Evolutionary conservation across 2,113 vertebrate genomes (phyloP).

Genomic region (Apeltes quadracus): DNA sequence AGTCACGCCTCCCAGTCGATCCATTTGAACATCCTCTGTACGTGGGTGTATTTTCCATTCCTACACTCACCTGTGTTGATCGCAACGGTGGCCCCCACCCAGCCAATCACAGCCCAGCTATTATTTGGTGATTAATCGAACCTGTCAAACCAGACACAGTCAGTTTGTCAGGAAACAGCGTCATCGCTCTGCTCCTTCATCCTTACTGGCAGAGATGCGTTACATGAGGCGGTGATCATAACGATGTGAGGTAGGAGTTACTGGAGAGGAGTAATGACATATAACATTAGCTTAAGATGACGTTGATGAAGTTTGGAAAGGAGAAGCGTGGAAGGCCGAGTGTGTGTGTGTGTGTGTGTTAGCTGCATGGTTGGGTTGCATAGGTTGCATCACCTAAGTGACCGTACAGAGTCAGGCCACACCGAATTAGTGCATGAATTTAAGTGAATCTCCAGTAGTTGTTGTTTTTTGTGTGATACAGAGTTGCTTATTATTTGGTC

Average conservation of each 20-base stretch:
- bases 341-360: background rate
- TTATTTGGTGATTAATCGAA: constrained; percentile 23
- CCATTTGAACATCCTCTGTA: background rate
- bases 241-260: constrained; percentile 27
- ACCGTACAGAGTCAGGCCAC: constrained; percentile 5
- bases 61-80: background rate
- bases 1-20: background rate
- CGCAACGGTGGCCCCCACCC: background rate
- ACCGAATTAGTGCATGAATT: constrained; percentile 11
- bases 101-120: constrained; percentile 1
- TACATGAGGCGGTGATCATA: constrained; percentile 21
- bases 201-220: constrained; percentile 11
- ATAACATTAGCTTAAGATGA: constrained; percentile 20
- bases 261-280: constrained; percentile 36
- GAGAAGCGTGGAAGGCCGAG: background rate
- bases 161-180: constrained; percentile 9
- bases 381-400: constrained; percentile 25
- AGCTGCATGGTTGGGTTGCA: constrained; percentile 49
- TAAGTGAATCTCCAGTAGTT: constrained; percentile 5
- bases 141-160: constrained; percentile 12
- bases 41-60: background rate
- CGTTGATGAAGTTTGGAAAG: constrained; percentile 34
- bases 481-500: background rate
- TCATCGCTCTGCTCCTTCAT: constrained; percentile 7
- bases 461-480: background rate